Conservation (phyloP, 1,140 invertebrate genomes). For the Drosophila serrata region DNA sequence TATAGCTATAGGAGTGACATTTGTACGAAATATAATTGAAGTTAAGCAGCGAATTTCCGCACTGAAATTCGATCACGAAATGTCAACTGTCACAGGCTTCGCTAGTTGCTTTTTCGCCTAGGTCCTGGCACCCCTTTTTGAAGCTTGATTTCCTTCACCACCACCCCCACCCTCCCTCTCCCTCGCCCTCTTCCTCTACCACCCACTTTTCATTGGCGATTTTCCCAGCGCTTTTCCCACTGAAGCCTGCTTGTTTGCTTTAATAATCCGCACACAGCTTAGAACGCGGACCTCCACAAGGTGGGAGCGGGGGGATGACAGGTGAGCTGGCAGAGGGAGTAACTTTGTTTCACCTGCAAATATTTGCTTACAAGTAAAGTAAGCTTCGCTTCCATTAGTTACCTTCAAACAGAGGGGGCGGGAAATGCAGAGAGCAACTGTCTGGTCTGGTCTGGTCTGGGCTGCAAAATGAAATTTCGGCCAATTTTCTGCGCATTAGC, state of each 20-base stretch:
- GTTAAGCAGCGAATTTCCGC: conserved; percentile 25
- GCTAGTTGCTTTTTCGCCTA: conserved; percentile 1
- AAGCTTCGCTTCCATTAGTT: conserved; percentile 81
- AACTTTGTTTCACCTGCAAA: conserved; percentile 78
- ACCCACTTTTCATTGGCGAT: neutral
- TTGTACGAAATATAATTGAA: conserved; percentile 20
- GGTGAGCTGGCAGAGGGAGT: neutral
- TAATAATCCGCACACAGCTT: conserved; percentile 81
- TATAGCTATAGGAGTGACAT: conserved; percentile 4
- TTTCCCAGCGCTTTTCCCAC: too few species aligned
- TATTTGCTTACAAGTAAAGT: conserved; percentile 81
- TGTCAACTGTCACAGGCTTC: conserved; percentile 30
- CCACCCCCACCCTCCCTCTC: neutral
- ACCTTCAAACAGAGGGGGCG: conserved; percentile 21
- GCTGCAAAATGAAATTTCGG: conserved; percentile 75
- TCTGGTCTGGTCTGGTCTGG: conserved; percentile 1
- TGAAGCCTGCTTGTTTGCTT: conserved; percentile 63
- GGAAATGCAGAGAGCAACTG: conserved; percentile 2
- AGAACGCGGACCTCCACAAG: conserved; percentile 39
- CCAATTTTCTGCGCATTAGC: conserved; percentile 80
- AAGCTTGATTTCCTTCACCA: neutral
- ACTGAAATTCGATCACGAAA: conserved; percentile 44
- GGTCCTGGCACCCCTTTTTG: neutral
- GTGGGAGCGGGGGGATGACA: conserved; percentile 8
- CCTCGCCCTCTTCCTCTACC: too few species aligned